These are phyloP conservation scores for Rhinolophus ferrumequinum DNA, from an alignment of 2,113 vertebrate genomes.

Conservation along the genomic window DNA sequence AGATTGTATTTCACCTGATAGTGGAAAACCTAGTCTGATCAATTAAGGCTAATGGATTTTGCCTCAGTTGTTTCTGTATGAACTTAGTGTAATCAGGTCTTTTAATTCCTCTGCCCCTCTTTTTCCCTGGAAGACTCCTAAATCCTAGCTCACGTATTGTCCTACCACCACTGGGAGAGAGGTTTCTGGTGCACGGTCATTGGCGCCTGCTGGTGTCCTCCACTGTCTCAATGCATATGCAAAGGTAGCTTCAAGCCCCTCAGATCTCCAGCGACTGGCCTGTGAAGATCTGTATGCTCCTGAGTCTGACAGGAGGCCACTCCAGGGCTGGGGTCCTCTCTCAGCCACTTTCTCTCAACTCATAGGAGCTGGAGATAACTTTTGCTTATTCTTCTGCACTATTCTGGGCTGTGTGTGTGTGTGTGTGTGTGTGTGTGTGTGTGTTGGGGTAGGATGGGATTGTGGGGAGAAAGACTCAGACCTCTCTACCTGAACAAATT, in stretches of 20 bases:
- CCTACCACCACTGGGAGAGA: background rate
- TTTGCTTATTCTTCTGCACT: background rate
- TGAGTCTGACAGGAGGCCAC: background rate
- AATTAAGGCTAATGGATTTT: background rate
- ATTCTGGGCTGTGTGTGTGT: background rate
- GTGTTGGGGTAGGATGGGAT: background rate
- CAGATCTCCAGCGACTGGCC: background rate
- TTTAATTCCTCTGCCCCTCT: background rate
- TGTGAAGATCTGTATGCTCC: background rate
- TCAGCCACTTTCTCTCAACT: background rate
- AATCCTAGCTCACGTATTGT: background rate
- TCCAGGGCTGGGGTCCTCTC: background rate
- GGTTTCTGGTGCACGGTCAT: background rate
- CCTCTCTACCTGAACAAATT: background rate
- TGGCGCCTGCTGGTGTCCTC: background rate
- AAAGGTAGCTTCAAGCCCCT: accelerated
- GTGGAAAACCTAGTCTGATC: background rate
- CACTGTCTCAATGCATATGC: too few relatives aligned
- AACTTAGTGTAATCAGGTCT: background rate
- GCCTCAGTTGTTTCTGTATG: background rate
- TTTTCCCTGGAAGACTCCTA: background rate
- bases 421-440: too few relatives aligned
- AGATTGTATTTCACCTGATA: background rate
- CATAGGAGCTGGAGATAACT: background rate
- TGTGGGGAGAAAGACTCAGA: background rate